phyloP scores from a whole-genome alignment of 92 coral and sea anemone species.

The Paragorgia papillata region DNA sequence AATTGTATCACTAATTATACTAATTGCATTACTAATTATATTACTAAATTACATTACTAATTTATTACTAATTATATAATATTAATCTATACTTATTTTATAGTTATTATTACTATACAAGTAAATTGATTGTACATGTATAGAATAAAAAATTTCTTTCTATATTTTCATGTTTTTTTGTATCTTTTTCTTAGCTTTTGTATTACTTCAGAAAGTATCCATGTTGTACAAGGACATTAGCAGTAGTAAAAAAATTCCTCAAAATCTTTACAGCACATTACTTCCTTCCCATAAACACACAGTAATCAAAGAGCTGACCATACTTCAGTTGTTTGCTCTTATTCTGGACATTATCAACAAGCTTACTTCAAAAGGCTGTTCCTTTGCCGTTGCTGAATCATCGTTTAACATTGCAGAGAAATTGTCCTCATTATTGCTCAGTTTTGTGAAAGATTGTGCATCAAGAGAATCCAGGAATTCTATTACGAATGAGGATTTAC shows the following conservation, averaged over 20 bases:
- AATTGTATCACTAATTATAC: no score
- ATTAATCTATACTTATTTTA: no score
- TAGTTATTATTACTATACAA: no score
- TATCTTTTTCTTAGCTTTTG: not conserved
- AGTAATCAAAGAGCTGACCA: not conserved
- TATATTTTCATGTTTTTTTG: not conserved
- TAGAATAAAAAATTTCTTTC: no score
- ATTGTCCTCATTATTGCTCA: not conserved
- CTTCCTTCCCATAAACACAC: not conserved
- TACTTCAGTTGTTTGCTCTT: constrained; percentile 7
- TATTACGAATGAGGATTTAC: not conserved
- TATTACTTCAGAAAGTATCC: not conserved
- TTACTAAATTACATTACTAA: no score
- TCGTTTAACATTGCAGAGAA: constrained; percentile 33
- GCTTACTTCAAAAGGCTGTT: constrained; percentile 6
- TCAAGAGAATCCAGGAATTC: not conserved
- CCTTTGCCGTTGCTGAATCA: constrained; percentile 23
- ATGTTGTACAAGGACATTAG: not conserved
- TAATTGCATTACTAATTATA: no score
- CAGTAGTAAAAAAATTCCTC: not conserved
- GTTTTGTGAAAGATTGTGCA: not conserved
- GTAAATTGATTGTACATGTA: no score
- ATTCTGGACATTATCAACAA: constrained; percentile 22
- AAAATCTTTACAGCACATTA: not conserved
- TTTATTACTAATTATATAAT: no score